Conservation (phyloP, 2,888 invertebrate genomes). For the Agrochola lota region DNA sequence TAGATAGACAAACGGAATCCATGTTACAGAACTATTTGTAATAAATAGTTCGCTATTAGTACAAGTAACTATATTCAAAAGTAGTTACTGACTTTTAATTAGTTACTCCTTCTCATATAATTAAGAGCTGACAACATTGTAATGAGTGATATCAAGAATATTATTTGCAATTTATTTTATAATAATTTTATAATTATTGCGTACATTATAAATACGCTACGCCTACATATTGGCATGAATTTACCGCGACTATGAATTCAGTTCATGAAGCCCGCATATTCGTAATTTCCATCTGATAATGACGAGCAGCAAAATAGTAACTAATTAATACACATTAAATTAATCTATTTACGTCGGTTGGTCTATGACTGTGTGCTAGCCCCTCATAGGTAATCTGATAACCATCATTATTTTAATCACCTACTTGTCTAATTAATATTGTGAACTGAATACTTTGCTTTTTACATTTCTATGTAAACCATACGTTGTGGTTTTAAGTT, state of each 20-base stretch:
- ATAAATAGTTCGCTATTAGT: not conserved
- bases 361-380: not conserved
- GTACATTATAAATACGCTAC: constrained; percentile 52
- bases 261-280: constrained; percentile 39
- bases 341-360: constrained; percentile 19
- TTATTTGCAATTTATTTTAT: constrained; percentile 60
- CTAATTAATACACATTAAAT: constrained; percentile 30
- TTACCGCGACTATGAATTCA: constrained; percentile 54
- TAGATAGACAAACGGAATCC: not conserved
- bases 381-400: not conserved
- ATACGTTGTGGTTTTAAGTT: not conserved
- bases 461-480: not conserved
- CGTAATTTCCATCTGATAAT: constrained; percentile 48
- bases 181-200: constrained; percentile 47
- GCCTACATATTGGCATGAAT: constrained; percentile 67
- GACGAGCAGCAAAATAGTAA: constrained; percentile 35
- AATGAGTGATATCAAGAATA: constrained; percentile 26
- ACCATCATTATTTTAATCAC: constrained; percentile 1
- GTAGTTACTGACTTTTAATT: not conserved
- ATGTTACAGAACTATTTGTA: not conserved
- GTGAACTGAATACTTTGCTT: not conserved
- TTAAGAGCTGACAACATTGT: constrained; percentile 24
- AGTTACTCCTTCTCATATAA: not conserved
- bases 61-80: not conserved
- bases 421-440: not conserved